phyloP scores from a whole-genome alignment of 2,888 invertebrate species.

The Nomada ruficornis region DNA sequence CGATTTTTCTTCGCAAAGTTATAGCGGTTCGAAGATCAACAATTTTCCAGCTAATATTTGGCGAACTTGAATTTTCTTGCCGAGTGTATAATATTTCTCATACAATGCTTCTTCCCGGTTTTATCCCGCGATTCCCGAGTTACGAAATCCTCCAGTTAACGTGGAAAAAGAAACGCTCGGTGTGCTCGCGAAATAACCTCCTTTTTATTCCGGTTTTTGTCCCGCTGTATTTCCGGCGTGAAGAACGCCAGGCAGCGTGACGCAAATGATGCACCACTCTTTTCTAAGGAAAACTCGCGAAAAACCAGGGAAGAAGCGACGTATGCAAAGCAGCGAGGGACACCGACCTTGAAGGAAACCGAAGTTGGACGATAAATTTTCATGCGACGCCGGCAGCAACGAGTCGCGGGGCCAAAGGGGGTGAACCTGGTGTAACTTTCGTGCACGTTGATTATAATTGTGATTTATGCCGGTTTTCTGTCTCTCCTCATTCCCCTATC shows the following conservation, averaged over 20 bases:
- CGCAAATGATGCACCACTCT: slow-evolving; percentile 42
- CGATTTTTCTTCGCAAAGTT: no score
- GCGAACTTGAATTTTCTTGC: no score
- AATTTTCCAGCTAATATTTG: background rate
- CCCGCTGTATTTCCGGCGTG: slow-evolving; percentile 27
- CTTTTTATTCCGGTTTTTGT: slow-evolving; percentile 42
- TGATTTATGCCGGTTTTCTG: slow-evolving; percentile 75
- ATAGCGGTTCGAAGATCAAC: no score
- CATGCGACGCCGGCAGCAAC: slow-evolving; percentile 71
- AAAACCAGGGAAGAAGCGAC: slow-evolving; percentile 64
- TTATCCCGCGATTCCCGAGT: background rate
- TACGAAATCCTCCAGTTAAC: slow-evolving; percentile 36
- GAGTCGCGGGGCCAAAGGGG: slow-evolving; percentile 67
- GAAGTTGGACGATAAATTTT: slow-evolving; percentile 76
- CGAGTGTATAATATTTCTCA: background rate
- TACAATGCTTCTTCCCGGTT: background rate
- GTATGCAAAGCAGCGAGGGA: slow-evolving; percentile 66
- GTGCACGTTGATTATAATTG: slow-evolving; percentile 80
- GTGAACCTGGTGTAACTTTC: slow-evolving; percentile 71
- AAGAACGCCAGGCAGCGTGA: slow-evolving; percentile 20
- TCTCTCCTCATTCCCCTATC: slow-evolving; percentile 21
- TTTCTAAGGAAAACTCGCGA: slow-evolving; percentile 50
- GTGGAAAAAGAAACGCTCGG: slow-evolving; percentile 51
- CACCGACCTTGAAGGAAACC: slow-evolving; percentile 73
- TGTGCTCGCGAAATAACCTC: slow-evolving; percentile 27